phyloP scores from a whole-genome alignment of 2,113 vertebrate genomes.

The Cariama cristata region DNA sequence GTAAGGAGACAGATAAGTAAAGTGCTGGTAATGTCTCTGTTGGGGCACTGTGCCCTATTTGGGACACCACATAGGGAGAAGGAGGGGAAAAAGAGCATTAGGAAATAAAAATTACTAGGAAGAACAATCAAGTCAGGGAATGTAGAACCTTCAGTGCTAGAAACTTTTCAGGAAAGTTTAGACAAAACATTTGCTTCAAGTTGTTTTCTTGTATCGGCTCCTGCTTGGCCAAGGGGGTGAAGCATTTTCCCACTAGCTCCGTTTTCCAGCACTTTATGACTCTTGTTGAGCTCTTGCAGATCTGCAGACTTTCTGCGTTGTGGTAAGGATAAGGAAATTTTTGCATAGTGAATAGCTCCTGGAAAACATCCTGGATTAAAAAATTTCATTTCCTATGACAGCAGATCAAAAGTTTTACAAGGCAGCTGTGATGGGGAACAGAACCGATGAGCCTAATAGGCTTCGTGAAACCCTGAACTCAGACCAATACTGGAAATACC shows the following conservation, averaged over 20 bases:
- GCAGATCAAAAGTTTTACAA: not conserved
- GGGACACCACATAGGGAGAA: not conserved
- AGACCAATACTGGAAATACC: not conserved
- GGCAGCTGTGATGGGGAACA: not conserved
- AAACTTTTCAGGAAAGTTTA: not conserved
- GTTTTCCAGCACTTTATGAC: not conserved
- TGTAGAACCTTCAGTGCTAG: not conserved
- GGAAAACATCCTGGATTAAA: not conserved
- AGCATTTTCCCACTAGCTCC: not conserved
- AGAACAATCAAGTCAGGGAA: not conserved
- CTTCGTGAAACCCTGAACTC: not conserved
- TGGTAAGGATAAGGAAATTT: not conserved
- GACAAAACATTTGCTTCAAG: not conserved
- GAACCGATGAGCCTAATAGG: not conserved
- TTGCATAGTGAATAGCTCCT: not conserved
- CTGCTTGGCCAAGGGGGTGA: not conserved
- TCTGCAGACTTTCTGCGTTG: not conserved
- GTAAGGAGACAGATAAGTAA: slow-evolving; percentile 71
- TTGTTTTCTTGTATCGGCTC: not conserved
- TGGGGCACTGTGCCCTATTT: not conserved
- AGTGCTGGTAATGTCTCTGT: not conserved
- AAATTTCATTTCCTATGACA: not conserved
- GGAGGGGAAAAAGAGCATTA: not conserved
- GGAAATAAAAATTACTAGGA: not conserved
- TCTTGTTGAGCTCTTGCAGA: not conserved